A percentile compares a stretch with the other conserved stretches of the same genome.
Conservation (phyloP, 2,888 invertebrate species). For the Cheilosia scutellata region DNA sequence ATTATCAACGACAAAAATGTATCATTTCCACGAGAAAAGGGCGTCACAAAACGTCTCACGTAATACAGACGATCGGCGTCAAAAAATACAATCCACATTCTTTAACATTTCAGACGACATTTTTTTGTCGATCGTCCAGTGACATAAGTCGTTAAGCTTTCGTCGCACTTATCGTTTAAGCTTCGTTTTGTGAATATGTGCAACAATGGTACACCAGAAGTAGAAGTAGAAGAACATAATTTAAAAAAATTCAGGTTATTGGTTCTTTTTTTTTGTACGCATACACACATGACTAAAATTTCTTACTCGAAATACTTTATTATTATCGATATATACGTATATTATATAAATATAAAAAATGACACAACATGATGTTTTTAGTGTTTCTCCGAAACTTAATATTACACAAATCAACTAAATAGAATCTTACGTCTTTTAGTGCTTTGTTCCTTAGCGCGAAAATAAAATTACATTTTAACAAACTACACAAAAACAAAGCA, state of each 20-base stretch:
- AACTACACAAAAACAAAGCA: conserved; percentile 50
- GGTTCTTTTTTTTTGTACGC: conserved; percentile 19
- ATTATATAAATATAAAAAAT: conserved; percentile 74
- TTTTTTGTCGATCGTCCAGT: too few relatives aligned
- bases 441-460: conserved; percentile 59
- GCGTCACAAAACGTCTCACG: too few relatives aligned
- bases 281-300: conserved; percentile 71
- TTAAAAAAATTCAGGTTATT: background rate
- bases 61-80: too few relatives aligned
- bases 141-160: too few relatives aligned
- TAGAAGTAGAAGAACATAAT: too few relatives aligned
- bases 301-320: conserved; percentile 64
- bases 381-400: conserved; percentile 52
- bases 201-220: too few relatives aligned
- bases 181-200: too few relatives aligned
- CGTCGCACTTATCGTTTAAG: too few relatives aligned
- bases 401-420: conserved; percentile 59
- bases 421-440: conserved; percentile 73
- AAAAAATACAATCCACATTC: too few relatives aligned
- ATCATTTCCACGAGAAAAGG: too few relatives aligned
- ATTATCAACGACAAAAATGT: too few relatives aligned
- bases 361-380: conserved; percentile 70
- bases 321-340: conserved; percentile 61
- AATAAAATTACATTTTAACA: conserved; percentile 38
- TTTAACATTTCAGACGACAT: too few relatives aligned